Evolutionary conservation across 2,888 invertebrate species (phyloP).

Genomic region (Diloba caeruleocephala): DNA sequence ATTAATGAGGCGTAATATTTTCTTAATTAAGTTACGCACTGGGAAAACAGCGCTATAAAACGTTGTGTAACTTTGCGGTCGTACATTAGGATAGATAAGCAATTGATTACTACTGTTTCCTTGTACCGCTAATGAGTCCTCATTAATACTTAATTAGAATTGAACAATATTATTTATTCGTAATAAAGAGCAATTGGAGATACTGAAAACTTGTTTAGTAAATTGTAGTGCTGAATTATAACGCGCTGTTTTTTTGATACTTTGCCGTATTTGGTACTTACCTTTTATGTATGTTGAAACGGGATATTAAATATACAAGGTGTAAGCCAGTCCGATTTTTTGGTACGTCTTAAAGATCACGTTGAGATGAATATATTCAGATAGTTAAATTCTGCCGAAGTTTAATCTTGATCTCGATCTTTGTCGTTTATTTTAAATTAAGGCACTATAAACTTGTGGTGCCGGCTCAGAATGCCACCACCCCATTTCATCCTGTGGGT

Average conservation of each 20-base stretch:
- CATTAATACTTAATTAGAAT: slow-evolving; percentile 57
- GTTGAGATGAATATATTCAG: too few relatives aligned
- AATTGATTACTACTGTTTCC: slow-evolving; percentile 58
- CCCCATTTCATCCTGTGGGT: too few relatives aligned
- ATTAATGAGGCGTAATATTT: slow-evolving; percentile 66
- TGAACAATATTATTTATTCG: slow-evolving; percentile 43
- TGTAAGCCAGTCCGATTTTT: not conserved
- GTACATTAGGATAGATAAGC: slow-evolving; percentile 54
- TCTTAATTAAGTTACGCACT: slow-evolving; percentile 63
- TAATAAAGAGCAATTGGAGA: slow-evolving; percentile 19
- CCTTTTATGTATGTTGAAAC: not conserved
- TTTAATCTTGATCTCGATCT: too few relatives aligned
- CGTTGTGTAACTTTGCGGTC: slow-evolving; percentile 54
- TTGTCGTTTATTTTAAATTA: too few relatives aligned
- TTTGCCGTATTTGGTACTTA: slow-evolving; percentile 8
- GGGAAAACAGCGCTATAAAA: slow-evolving; percentile 50
- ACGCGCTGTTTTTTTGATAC: slow-evolving; percentile 6
- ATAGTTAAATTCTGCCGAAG: too few relatives aligned
- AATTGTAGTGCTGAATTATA: not conserved
- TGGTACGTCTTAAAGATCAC: too few relatives aligned
- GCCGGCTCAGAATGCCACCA: too few relatives aligned
- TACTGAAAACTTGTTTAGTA: slow-evolving; percentile 25
- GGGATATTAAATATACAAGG: too few relatives aligned
- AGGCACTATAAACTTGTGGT: too few relatives aligned
- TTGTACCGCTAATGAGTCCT: slow-evolving; percentile 54